Evolutionary conservation across 2,888 invertebrate genomes (phyloP).

Genomic region (Cephus pulcher): DNA sequence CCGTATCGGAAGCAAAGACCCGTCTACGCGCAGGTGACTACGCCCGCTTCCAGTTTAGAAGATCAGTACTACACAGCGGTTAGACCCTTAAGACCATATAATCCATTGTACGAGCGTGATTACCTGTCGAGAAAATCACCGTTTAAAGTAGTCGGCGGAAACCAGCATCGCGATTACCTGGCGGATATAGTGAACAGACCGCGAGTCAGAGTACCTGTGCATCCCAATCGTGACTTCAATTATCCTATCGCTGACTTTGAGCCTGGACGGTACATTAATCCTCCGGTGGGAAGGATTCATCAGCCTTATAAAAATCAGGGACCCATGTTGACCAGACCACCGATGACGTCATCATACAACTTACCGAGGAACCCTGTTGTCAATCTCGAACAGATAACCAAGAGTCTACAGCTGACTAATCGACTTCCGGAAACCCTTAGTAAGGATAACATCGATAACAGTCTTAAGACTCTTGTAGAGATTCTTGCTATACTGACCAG

Average conservation of each 20-base stretch:
- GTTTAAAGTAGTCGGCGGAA: slow-evolving; percentile 24
- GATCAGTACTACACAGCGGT: slow-evolving; percentile 37
- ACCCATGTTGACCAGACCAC: slow-evolving; percentile 1
- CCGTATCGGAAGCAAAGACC: slow-evolving; percentile 26
- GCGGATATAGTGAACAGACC: slow-evolving; percentile 41
- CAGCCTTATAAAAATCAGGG: slow-evolving; percentile 17
- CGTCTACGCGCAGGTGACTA: slow-evolving; percentile 17
- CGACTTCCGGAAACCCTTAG: slow-evolving; percentile 82
- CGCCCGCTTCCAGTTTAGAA: slow-evolving; percentile 21
- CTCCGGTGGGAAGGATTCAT: slow-evolving; percentile 11
- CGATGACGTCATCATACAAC: slow-evolving; percentile 10
- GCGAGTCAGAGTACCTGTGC: slow-evolving; percentile 15
- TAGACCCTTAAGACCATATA: slow-evolving; percentile 43
- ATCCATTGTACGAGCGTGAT: slow-evolving; percentile 33
- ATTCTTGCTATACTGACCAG: slow-evolving; percentile 77
- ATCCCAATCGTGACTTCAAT: slow-evolving; percentile 15
- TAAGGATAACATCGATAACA: slow-evolving; percentile 82
- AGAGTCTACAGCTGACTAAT: slow-evolving; percentile 80
- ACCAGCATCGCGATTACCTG: slow-evolving; percentile 38
- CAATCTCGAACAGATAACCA: slow-evolving; percentile 72
- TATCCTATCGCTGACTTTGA: slow-evolving; percentile 44
- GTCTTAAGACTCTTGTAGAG: slow-evolving; percentile 81
- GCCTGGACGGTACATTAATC: slow-evolving; percentile 44
- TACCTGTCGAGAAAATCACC: slow-evolving; percentile 35
- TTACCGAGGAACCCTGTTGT: slow-evolving; percentile 60